phyloP scores from a whole-genome alignment of 2,113 vertebrate species.

The Tupaia tana region DNA sequence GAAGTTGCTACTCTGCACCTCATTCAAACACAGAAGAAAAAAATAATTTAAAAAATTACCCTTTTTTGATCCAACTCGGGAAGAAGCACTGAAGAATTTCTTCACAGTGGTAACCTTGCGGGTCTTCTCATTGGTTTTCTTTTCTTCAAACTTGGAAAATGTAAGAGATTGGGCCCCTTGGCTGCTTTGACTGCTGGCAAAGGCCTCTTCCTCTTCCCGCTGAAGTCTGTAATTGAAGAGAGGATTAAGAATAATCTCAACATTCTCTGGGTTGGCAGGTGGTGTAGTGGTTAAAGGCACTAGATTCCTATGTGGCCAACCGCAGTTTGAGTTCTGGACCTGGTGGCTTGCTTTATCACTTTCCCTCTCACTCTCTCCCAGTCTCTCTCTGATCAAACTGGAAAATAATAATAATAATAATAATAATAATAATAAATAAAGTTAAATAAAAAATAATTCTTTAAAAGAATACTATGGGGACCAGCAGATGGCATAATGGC shows the following conservation, averaged over 20 bases:
- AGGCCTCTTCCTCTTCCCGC: slow-evolving; percentile 96
- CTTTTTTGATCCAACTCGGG: slow-evolving; percentile 94
- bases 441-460: no score
- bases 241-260: not conserved
- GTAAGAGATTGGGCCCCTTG: slow-evolving; percentile 91
- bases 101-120: slow-evolving; percentile 98
- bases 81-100: slow-evolving; percentile 98
- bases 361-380: no score
- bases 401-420: no score
- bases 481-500: no score
- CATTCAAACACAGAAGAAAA: not conserved
- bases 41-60: slow-evolving; percentile 84
- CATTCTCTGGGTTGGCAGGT: not conserved
- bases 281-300: no score
- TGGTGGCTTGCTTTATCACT: no score
- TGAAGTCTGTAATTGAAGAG: slow-evolving; percentile 90
- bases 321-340: no score
- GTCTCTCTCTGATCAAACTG: no score
- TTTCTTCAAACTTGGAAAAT: slow-evolving; percentile 98
- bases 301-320: no score
- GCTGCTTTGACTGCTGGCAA: slow-evolving; percentile 93
- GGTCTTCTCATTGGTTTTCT: slow-evolving; percentile 98
- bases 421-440: no score
- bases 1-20: not conserved
- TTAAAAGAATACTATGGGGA: no score